Percentiles rank a stretch among this genome's conserved stretches.
These are phyloP conservation scores for Calosoma granatense DNA, from an alignment of 1,140 invertebrate genomes.

Conservation along the genomic window DNA sequence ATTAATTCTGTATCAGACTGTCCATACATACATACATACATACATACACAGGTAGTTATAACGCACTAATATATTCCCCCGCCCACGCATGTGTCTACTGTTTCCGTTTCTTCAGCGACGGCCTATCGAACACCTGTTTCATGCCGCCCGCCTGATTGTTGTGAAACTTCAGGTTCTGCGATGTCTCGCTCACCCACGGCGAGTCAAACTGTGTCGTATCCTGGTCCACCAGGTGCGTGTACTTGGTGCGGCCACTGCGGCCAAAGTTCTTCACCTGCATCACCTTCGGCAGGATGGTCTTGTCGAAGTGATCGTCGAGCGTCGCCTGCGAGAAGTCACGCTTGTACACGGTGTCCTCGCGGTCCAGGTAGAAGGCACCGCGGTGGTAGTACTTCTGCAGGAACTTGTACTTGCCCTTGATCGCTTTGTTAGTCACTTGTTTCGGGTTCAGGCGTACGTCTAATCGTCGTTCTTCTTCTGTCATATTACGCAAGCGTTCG, in stretches of 20 bases:
- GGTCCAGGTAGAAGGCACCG: constrained; percentile 95
- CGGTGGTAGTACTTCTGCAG: constrained; percentile 99
- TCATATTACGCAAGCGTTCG: constrained; percentile 86
- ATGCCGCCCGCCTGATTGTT: constrained; percentile 88
- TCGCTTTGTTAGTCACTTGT: constrained; percentile 84
- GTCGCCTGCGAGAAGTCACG: constrained; percentile 95
- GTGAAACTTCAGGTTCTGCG: constrained; percentile 84
- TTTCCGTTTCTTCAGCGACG: constrained; percentile 60
- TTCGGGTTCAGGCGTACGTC: constrained; percentile 92
- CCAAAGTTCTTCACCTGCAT: constrained; percentile 99
- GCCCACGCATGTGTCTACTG: too few species aligned
- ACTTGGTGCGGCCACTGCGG: constrained; percentile 94
- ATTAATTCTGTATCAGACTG: too few species aligned
- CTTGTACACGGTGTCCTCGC: constrained; percentile 87
- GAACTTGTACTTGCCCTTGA: constrained; percentile 99
- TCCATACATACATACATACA: too few species aligned
- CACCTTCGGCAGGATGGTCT: constrained; percentile 96
- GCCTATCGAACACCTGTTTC: constrained; percentile 86
- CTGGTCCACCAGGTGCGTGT: constrained; percentile 98
- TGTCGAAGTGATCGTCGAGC: constrained; percentile 98
- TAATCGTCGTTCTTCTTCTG: constrained; percentile 88
- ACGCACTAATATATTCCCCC: too few species aligned
- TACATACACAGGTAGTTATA: too few species aligned
- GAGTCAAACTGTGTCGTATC: constrained; percentile 98
- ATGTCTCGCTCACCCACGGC: constrained; percentile 87